Conservation (phyloP, 2,888 invertebrate species). For the Pseudoips prasinana region DNA sequence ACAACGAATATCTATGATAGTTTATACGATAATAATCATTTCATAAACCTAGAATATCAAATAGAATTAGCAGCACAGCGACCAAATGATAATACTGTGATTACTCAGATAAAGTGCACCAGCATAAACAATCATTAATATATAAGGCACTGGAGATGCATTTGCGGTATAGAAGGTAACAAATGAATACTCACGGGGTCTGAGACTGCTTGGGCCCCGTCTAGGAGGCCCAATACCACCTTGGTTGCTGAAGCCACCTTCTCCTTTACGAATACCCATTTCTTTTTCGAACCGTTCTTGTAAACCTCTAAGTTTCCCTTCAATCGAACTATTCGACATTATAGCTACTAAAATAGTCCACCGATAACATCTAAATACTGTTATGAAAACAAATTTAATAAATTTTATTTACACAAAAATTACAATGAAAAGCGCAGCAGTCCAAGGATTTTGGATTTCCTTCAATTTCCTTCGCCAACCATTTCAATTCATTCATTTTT, state of each 20-base stretch:
- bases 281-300: constrained; percentile 88
- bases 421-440: constrained; percentile 65
- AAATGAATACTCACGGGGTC: constrained; percentile 80
- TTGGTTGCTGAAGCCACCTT: constrained; percentile 83
- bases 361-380: constrained; percentile 66
- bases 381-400: constrained; percentile 53
- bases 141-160: constrained; percentile 7
- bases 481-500: constrained; percentile 50
- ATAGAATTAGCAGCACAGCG: constrained; percentile 9
- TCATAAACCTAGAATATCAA: constrained; percentile 2
- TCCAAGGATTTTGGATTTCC: constrained; percentile 76
- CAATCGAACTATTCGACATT: constrained; percentile 88
- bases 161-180: background rate
- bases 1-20: too few species aligned
- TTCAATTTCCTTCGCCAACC: constrained; percentile 48
- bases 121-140: constrained; percentile 12
- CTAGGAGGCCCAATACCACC: constrained; percentile 74
- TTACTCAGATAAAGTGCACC: constrained; percentile 18
- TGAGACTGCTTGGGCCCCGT: constrained; percentile 81
- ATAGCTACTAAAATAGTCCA: constrained; percentile 50
- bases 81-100: constrained; percentile 6
- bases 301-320: constrained; percentile 91
- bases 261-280: constrained; percentile 84
- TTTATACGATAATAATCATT: too few species aligned
- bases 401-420: constrained; percentile 70